Evolutionary conservation across 2,797 vertebrate genomes (phyloP), one percentile per base, ranked within the genome.

Genomic region (Enteromius mattozi): DNA sequence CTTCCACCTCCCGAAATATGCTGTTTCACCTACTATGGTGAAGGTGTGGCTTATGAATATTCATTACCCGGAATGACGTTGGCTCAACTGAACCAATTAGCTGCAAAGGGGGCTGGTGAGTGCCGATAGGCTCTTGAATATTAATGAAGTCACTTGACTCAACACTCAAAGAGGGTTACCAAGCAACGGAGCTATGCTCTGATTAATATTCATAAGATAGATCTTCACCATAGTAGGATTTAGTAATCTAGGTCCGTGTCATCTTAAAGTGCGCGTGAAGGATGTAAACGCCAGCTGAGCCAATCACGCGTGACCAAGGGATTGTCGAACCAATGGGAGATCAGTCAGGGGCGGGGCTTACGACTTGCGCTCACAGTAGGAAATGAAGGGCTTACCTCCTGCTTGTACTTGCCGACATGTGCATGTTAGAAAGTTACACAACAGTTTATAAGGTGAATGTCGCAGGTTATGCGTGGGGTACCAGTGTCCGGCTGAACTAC

Each of bases 241-340:
- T 24, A 13, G n/a, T 71, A 42, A 45, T 81, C 35, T 14, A 42
- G 2, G 2, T 37, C 19, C 9, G 3, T 3, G 33, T 68, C 45
- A 40, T 10, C 10, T 72, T 6, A 49, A 6, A 2, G 47, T 5
- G 37, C 19, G 16, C 30, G 8, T 81, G 2, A n/a, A 19, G 6
- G n/a, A 27, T 59, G 24, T 81, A n/a, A 33, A 75, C 45, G 19
- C n/a, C 0, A 9, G 0, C 35, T 30, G 47, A 78, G 63, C 71
- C 78, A 71, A 80, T 84, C 86, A 87, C 91, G 90, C 89, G 65
- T 87, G 33, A 89, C 89, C 4, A 51, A 13, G 17, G 30, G 14
- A 37, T 42, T 47, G 12, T 30, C 35, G 5, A 87, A 65, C 92
- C 91, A 91, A 91, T 93, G 87, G 2, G 0, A 0, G 16, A 2